phyloP scores from a whole-genome alignment of 2,888 invertebrate species.

The Anthoptus insignis region DNA sequence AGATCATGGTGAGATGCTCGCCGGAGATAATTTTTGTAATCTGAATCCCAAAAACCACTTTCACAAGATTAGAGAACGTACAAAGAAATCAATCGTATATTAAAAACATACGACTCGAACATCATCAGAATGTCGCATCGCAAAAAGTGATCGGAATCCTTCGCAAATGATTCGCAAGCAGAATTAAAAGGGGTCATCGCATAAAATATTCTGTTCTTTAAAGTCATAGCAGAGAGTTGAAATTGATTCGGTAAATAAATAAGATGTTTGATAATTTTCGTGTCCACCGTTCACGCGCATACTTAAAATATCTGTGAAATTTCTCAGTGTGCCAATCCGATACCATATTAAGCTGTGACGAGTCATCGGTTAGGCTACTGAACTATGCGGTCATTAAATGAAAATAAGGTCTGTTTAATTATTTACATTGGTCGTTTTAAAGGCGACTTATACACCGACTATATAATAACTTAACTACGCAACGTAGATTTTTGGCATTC shows the following conservation, averaged over 20 bases:
- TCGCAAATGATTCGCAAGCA: conserved; percentile 21
- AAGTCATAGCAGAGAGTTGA: not conserved
- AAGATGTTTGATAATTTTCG: conserved; percentile 19
- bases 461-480: conserved; percentile 79
- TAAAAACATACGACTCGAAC: conserved; percentile 16
- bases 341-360: conserved; percentile 51
- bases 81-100: conserved; percentile 26
- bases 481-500: conserved; percentile 61
- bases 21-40: conserved; percentile 1
- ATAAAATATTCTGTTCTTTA: conserved; percentile 2
- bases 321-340: conserved; percentile 51
- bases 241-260: not conserved
- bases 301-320: conserved; percentile 37
- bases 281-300: conserved; percentile 13
- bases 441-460: conserved; percentile 62
- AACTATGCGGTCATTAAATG: conserved; percentile 59
- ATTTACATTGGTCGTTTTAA: conserved; percentile 58
- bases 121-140: conserved; percentile 29
- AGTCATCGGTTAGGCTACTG: conserved; percentile 55
- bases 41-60: conserved; percentile 14
- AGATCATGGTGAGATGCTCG: not conserved
- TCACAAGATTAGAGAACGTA: conserved; percentile 19
- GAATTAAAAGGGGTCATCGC: not conserved
- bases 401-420: conserved; percentile 55
- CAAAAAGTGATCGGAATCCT: conserved; percentile 33